Base-by-base conservation (phyloP, 2,113 vertebrate genomes). In the Sinocyclocheilus rhinocerous region DNA sequence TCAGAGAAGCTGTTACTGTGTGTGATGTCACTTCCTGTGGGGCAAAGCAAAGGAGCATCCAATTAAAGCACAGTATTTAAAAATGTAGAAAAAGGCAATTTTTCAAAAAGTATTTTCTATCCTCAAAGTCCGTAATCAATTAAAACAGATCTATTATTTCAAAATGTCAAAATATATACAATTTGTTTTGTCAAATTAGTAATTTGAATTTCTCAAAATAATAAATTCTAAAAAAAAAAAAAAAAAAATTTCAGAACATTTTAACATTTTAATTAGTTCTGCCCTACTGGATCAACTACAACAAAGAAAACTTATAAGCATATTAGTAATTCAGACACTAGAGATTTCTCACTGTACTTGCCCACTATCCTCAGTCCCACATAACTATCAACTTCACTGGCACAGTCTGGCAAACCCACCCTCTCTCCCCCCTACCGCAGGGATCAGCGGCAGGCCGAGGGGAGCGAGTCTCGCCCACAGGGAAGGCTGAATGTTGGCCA, bases 401-500 rank as follows among this genome's bases (percentile, higher is more conserved):
- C 81, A 42, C 85, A 57, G 86, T 89, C 89, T 88, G 36, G 84
- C 86, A 90, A 82, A 18, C 16, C 67, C 85, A 89, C 91, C 69
- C 0, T 42, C 69, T 72, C 69, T 9, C 5, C 36, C 90, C 91
- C 89, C 55, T 39, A 42, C 82, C 15, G 86, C 76, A 50, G 79
- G 92, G 93, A 94, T 94, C 93, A 93, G 91, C 91, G 89, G 42
- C 42, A 42, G 42, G 42, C 42, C 8, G 42, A 42, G 42, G 42
- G 42, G 42, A 42, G 42, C 42, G 42, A 8, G 42, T 42, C 42
- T 42, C 42, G 7, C 42, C 42, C 42, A 42, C 42, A 42, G 42
- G 42, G 42, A 42, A 63, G 84, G 85, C 92, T 91, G 91, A 81
- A 92, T 93, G 93, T 92, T 91, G 89, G 94, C 93, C 93, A 93